Conservation (phyloP, 2,888 invertebrate genomes). For the Bombyx huttoni region DNA sequence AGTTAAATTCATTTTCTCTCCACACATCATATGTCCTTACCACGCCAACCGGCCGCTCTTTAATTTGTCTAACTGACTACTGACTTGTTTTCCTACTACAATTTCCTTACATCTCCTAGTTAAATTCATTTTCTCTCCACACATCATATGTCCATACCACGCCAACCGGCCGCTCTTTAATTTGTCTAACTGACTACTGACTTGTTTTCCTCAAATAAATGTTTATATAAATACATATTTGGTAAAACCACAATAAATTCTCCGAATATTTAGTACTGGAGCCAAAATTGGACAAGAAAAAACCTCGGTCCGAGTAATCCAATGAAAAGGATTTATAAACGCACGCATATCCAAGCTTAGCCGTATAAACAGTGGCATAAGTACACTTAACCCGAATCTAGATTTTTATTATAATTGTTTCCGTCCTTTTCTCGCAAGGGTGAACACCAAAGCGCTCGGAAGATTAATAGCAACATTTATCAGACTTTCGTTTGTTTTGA, state of each 20-base stretch:
- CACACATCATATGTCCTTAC: too few relatives aligned
- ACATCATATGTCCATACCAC: too few relatives aligned
- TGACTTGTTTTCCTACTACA: too few relatives aligned
- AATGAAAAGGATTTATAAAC: slow-evolving; percentile 12
- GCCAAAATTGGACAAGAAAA: background rate
- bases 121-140: too few relatives aligned
- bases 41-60: too few relatives aligned
- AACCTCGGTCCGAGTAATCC: slow-evolving; percentile 5
- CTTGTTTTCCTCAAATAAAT: too few relatives aligned
- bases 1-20: too few relatives aligned
- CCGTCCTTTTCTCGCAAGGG: slow-evolving; percentile 32
- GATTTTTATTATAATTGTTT: slow-evolving; percentile 33
- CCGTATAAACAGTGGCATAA: slow-evolving; percentile 13
- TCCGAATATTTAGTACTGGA: background rate
- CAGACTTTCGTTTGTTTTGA: slow-evolving; percentile 64
- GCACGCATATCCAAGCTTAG: slow-evolving; percentile 10
- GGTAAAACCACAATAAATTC: background rate
- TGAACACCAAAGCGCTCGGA: slow-evolving; percentile 29
- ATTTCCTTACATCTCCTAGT: too few relatives aligned
- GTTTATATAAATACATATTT: too few relatives aligned
- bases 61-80: too few relatives aligned
- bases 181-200: too few relatives aligned
- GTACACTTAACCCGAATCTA: slow-evolving; percentile 31
- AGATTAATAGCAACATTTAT: slow-evolving; percentile 61
- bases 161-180: too few relatives aligned